A percentile compares a stretch with the other conserved stretches of the same genome.
Evolutionary conservation across 2,888 invertebrate species (phyloP).

Genomic region (Habroteleia sp.): DNA sequence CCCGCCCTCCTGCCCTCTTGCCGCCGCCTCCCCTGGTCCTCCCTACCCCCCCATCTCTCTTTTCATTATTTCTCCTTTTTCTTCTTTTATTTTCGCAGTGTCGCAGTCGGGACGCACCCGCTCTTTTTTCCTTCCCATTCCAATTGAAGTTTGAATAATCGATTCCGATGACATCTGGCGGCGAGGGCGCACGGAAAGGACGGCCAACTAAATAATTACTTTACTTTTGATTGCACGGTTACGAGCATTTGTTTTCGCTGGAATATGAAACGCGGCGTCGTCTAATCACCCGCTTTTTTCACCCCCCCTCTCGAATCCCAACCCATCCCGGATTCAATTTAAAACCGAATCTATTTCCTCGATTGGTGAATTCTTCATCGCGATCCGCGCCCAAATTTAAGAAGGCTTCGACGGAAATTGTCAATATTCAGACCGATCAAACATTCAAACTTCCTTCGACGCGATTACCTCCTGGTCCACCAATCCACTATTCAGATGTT

Average conservation of each 20-base stretch:
- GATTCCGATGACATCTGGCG: slow-evolving; percentile 56
- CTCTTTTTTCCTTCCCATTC: slow-evolving; percentile 48
- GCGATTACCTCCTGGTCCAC: slow-evolving; percentile 35
- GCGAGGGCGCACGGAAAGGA: slow-evolving; percentile 24
- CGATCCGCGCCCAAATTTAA: slow-evolving; percentile 32
- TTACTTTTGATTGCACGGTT: slow-evolving; percentile 49
- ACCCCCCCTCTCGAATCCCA: background rate
- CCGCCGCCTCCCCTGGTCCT: slow-evolving; percentile 1
- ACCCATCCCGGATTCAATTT: slow-evolving; percentile 10
- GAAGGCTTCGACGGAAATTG: slow-evolving; percentile 26
- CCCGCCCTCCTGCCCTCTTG: background rate
- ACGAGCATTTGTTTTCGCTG: slow-evolving; percentile 24
- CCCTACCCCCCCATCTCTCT: slow-evolving; percentile 22
- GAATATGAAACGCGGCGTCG: slow-evolving; percentile 11
- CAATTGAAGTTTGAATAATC: slow-evolving; percentile 57
- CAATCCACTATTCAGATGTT: slow-evolving; percentile 7
- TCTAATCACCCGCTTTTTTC: slow-evolving; percentile 9
- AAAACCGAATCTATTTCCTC: slow-evolving; percentile 29
- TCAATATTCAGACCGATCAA: slow-evolving; percentile 36
- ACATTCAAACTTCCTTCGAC: slow-evolving; percentile 12
- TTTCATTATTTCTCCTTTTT: slow-evolving; percentile 48
- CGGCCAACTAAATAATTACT: slow-evolving; percentile 45
- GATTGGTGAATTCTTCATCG: slow-evolving; percentile 13
- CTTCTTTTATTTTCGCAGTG: slow-evolving; percentile 25
- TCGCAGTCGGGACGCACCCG: slow-evolving; percentile 47